These are phyloP conservation scores for Drosophila melanica DNA, from an alignment of 1,140 invertebrate genomes.

Conservation along the genomic window DNA sequence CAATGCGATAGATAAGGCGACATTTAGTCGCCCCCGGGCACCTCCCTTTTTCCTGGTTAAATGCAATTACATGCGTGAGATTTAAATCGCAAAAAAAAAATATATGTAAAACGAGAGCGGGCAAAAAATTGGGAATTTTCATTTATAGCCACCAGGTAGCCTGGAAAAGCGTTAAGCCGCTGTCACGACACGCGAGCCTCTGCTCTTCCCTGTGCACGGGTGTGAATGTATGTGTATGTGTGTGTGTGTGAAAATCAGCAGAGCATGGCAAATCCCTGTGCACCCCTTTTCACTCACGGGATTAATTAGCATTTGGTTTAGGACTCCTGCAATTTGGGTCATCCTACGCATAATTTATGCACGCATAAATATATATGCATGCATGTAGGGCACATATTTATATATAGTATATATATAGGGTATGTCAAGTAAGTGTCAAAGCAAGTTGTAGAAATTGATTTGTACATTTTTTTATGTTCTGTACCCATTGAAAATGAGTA, in stretches of 20 bases:
- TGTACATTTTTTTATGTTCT: conserved; percentile 51
- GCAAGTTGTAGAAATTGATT: conserved; percentile 64
- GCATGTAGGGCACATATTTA: conserved; percentile 4
- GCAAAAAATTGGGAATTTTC: background rate
- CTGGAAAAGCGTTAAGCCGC: conserved; percentile 43
- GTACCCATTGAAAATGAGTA: too few species aligned
- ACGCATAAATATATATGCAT: conserved; percentile 6
- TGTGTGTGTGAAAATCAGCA: conserved; percentile 71
- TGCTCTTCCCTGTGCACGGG: background rate
- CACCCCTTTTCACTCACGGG: conserved; percentile 42
- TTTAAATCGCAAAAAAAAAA: conserved; percentile 55
- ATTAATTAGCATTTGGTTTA: conserved; percentile 80
- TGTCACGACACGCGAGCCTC: conserved; percentile 34
- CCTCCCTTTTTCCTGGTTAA: background rate
- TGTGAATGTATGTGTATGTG: background rate
- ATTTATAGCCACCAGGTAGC: conserved; percentile 17
- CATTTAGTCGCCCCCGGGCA: conserved; percentile 29
- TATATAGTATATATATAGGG: background rate
- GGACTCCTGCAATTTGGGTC: conserved; percentile 33
- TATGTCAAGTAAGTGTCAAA: conserved; percentile 77
- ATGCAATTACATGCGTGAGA: conserved; percentile 78
- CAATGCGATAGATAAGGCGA: conserved; percentile 44
- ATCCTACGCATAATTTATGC: conserved; percentile 45
- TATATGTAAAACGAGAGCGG: background rate
- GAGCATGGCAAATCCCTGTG: conserved; percentile 57